Evolutionary conservation across 2,888 invertebrate species (phyloP).

Genomic region (Meteorus colon): DNA sequence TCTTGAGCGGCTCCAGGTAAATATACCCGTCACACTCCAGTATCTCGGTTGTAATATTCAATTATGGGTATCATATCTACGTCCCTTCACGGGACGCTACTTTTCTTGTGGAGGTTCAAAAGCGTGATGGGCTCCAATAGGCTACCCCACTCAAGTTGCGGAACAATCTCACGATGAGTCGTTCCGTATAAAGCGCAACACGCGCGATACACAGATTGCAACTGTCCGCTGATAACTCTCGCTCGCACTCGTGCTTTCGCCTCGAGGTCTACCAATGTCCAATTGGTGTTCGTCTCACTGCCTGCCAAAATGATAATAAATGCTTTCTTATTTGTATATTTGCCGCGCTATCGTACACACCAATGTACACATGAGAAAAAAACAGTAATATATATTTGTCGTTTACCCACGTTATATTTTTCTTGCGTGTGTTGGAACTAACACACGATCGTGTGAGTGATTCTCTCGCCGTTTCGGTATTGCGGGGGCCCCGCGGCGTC

Average conservation of each 20-base stretch:
- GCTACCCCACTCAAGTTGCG: background rate
- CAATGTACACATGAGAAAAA: slow-evolving; percentile 51
- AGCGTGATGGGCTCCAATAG: background rate
- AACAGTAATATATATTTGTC: slow-evolving; percentile 52
- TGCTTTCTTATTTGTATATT: slow-evolving; percentile 53
- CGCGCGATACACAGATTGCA: background rate
- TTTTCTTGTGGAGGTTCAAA: slow-evolving; percentile 7
- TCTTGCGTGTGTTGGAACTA: slow-evolving; percentile 54
- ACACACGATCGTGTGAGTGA: slow-evolving; percentile 56
- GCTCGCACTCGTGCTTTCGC: slow-evolving; percentile 8
- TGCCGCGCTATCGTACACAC: slow-evolving; percentile 61
- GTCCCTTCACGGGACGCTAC: slow-evolving; percentile 49
- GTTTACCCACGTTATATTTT: slow-evolving; percentile 48
- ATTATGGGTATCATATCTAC: slow-evolving; percentile 64
- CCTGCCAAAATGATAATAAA: slow-evolving; percentile 35
- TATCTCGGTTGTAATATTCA: slow-evolving; percentile 60
- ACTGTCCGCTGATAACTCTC: background rate
- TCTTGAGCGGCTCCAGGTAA: slow-evolving; percentile 70
- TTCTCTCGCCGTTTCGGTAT: slow-evolving; percentile 56
- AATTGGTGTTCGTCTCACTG: background rate
- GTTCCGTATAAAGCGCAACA: background rate
- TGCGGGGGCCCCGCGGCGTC: slow-evolving; percentile 52
- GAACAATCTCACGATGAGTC: slow-evolving; percentile 2
- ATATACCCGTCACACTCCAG: slow-evolving; percentile 72
- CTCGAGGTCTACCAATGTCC: slow-evolving; percentile 14